These are phyloP conservation scores for Phaethornis superciliosus DNA, from an alignment of 2,113 vertebrate genomes.

Conservation along the genomic window DNA sequence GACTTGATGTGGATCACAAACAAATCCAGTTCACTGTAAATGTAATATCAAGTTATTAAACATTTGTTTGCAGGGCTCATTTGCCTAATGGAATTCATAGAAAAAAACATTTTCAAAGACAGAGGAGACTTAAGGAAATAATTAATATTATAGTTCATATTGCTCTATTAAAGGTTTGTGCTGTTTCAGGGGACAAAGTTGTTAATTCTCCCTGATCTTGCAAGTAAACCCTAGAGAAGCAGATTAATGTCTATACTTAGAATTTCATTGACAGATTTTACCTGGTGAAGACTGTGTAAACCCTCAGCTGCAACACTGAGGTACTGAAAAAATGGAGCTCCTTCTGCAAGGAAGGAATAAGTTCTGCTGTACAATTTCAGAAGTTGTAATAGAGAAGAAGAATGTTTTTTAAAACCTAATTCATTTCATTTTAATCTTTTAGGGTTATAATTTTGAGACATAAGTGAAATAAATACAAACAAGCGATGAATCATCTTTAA, in stretches of 20 bases:
- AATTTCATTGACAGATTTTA: not conserved
- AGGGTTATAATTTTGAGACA: constrained; percentile 12
- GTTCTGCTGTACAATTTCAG: not conserved
- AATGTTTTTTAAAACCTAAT: not conserved
- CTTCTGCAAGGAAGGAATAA: not conserved
- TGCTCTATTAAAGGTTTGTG: not conserved
- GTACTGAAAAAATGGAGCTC: not conserved
- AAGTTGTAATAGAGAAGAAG: not conserved
- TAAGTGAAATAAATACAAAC: constrained; percentile 22
- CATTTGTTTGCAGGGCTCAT: fast-evolving
- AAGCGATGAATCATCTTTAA: constrained; percentile 40
- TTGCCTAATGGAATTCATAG: not conserved
- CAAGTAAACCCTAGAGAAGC: not conserved
- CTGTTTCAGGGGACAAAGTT: not conserved
- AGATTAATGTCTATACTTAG: not conserved
- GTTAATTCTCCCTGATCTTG: not conserved
- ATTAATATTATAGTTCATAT: not conserved
- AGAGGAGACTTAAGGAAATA: not conserved
- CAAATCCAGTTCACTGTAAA: not conserved
- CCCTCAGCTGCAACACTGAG: not conserved
- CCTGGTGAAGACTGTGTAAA: not conserved
- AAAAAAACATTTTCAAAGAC: not conserved
- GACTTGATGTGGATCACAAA: not conserved
- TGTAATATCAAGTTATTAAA: not conserved
- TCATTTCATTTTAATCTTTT: constrained; percentile 20